Percentiles rank a stretch among this genome's conserved stretches.
phyloP scores from a whole-genome alignment of 2,113 vertebrate species.

The Anser brachyrhynchus region DNA sequence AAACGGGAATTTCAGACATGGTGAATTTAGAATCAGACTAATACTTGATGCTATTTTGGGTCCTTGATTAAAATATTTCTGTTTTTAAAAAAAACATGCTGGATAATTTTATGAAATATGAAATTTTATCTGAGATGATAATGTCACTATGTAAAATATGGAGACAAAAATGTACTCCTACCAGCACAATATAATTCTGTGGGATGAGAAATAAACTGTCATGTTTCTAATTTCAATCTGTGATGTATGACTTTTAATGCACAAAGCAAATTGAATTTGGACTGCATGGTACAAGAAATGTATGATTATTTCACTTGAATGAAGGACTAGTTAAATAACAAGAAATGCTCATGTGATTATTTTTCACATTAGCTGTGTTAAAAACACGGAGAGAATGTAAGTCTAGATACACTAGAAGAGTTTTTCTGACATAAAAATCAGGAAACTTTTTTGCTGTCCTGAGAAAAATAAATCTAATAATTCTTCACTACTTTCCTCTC shows the following conservation, averaged over 20 bases:
- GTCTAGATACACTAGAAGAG: not conserved
- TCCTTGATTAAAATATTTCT: not conserved
- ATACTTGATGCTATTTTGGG: not conserved
- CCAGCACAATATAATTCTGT: not conserved
- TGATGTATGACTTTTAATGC: not conserved
- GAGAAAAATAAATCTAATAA: not conserved
- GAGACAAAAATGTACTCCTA: not conserved
- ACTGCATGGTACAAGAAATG: not conserved
- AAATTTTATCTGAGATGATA: not conserved
- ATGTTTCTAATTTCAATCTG: not conserved
- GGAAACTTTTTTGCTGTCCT: not conserved
- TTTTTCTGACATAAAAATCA: not conserved
- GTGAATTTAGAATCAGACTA: not conserved
- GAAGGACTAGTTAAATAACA: not conserved
- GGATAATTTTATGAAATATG: not conserved
- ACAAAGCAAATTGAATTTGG: not conserved
- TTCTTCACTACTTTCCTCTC: not conserved
- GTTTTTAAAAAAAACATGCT: not conserved
- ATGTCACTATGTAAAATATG: not conserved
- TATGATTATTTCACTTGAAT: not conserved
- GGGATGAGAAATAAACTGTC: not conserved
- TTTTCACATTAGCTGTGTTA: not conserved
- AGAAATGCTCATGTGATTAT: not conserved
- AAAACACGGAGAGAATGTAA: not conserved
- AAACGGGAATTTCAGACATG: not conserved